Evolutionary conservation across 1,140 invertebrate genomes (phyloP).

Genomic region (Octopus bimaculoides): DNA sequence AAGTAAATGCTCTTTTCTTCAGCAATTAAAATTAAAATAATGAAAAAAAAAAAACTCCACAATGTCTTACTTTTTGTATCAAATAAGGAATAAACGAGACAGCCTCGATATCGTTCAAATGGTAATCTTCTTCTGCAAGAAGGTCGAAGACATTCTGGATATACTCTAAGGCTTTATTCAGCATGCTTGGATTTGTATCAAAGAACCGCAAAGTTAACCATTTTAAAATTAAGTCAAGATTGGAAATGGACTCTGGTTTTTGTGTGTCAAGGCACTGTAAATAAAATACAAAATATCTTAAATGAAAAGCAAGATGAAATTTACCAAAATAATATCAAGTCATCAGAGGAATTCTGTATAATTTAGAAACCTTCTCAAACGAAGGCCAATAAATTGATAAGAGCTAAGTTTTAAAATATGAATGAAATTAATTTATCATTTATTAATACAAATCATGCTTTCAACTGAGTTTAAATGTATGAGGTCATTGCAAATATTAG

Average conservation of each 20-base stretch:
- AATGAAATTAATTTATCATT: too few relatives aligned
- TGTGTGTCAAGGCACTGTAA: constrained; percentile 71
- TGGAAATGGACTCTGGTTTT: constrained; percentile 77
- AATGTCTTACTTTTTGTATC: constrained; percentile 72
- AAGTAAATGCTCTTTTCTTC: not conserved
- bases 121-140: constrained; percentile 77
- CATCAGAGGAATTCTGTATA: too few relatives aligned
- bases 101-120: constrained; percentile 86
- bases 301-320: too few relatives aligned
- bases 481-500: not conserved
- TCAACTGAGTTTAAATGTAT: too few relatives aligned
- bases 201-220: constrained; percentile 96
- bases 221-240: constrained; percentile 92
- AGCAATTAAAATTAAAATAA: not conserved
- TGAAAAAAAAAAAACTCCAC: not conserved
- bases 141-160: constrained; percentile 77
- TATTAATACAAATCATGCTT: too few relatives aligned
- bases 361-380: too few relatives aligned
- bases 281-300: too few relatives aligned
- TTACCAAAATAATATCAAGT: too few relatives aligned
- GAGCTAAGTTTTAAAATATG: too few relatives aligned
- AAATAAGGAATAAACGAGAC: constrained; percentile 92
- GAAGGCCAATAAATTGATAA: too few relatives aligned
- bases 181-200: constrained; percentile 96
- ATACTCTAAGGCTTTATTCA: constrained; percentile 92